Conservation (phyloP, 2,113 vertebrate genomes). For the Callipepla squamata region DNA sequence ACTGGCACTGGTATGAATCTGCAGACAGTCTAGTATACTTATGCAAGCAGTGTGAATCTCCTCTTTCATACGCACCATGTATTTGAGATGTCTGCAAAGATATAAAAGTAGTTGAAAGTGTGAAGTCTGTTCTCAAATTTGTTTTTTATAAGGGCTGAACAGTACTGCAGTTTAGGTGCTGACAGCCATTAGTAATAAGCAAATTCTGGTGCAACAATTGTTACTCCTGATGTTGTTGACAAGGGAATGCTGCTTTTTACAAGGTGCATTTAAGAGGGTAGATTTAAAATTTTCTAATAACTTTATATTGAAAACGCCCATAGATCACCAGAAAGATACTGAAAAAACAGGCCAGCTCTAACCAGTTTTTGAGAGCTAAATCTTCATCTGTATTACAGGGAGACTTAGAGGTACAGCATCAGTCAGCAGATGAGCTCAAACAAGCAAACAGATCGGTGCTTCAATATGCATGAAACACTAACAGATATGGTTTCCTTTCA, state of each 20-base stretch:
- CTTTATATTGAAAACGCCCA: background rate
- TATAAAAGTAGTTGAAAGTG: background rate
- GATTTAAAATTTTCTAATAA: background rate
- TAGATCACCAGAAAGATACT: background rate
- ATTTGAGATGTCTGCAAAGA: background rate
- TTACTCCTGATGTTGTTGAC: background rate
- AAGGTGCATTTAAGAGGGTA: background rate
- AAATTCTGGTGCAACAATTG: background rate
- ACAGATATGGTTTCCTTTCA: conserved; percentile 59
- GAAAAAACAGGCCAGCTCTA: background rate
- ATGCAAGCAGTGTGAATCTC: background rate
- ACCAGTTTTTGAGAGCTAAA: background rate
- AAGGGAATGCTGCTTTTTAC: background rate
- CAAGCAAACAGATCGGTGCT: background rate
- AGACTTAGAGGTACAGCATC: background rate
- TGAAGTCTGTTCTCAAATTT: background rate
- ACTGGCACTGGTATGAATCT: background rate
- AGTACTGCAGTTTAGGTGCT: background rate
- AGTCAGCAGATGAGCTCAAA: background rate
- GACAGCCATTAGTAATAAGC: background rate
- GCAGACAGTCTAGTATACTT: background rate
- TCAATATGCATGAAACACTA: background rate
- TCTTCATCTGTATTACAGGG: background rate
- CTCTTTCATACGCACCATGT: background rate
- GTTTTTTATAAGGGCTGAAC: background rate